phyloP scores from a whole-genome alignment of 2,888 invertebrate genomes.

The Epinotia nisella region DNA sequence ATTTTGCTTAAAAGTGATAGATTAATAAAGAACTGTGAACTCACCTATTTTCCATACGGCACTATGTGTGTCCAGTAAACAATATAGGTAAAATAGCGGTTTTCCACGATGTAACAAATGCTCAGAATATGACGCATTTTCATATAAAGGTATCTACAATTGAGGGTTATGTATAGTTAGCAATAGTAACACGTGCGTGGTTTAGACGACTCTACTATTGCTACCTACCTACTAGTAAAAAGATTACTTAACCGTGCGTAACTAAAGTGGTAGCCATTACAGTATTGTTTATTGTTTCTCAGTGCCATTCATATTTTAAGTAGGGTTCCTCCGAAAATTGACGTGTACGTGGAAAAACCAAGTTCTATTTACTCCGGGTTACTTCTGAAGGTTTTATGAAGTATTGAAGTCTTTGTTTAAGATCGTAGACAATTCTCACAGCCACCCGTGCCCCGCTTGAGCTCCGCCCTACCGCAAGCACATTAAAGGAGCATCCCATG shows the following conservation, averaged over 20 bases:
- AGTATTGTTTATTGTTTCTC: slow-evolving; percentile 20
- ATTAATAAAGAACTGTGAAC: no score
- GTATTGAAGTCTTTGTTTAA: not conserved
- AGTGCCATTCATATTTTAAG: slow-evolving; percentile 5
- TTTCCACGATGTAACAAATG: no score
- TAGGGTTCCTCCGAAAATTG: slow-evolving; percentile 7
- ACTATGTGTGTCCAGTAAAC: no score
- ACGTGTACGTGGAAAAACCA: not conserved
- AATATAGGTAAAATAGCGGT: no score
- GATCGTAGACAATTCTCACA: no score
- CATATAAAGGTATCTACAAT: not conserved
- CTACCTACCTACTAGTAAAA: not conserved
- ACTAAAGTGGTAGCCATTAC: not conserved
- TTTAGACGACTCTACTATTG: not conserved
- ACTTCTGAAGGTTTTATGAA: not conserved
- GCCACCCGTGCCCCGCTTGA: no score
- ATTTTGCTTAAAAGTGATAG: no score
- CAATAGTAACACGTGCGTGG: not conserved
- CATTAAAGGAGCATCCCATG: no score
- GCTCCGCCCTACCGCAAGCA: no score
- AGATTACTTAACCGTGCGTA: not conserved
- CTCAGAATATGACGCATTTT: no score
- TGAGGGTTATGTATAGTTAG: not conserved
- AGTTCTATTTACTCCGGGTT: not conserved
- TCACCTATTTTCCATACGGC: no score